Evolutionary conservation across 2,888 invertebrate genomes (phyloP).

Genomic region (Agonopterix heracliana): DNA sequence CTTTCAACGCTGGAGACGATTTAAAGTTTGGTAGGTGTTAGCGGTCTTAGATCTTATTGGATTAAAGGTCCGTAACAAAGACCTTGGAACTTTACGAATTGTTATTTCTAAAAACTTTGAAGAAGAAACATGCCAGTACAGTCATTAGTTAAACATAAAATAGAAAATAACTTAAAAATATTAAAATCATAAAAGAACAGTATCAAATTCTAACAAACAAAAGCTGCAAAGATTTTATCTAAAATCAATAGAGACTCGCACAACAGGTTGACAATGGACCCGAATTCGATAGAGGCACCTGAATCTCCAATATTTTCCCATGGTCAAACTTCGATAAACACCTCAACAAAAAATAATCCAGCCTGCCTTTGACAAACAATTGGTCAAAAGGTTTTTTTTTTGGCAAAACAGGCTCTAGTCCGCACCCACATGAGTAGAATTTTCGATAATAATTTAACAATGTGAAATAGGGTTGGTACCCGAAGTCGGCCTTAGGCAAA

Average conservation of each 20-base stretch:
- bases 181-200: neutral
- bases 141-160: neutral
- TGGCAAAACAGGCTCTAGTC: slow-evolving; percentile 55
- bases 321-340: slow-evolving; percentile 73
- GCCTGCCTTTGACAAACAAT: slow-evolving; percentile 68
- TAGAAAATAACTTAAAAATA: neutral
- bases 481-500: slow-evolving; percentile 50
- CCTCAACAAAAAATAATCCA: slow-evolving; percentile 62
- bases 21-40: slow-evolving; percentile 68
- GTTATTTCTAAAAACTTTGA: neutral
- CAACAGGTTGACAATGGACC: slow-evolving; percentile 62
- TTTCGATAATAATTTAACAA: slow-evolving; percentile 64
- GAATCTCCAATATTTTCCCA: slow-evolving; percentile 72
- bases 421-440: slow-evolving; percentile 60
- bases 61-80: slow-evolving; percentile 28
- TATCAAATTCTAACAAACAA: slow-evolving; percentile 28
- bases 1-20: slow-evolving; percentile 63
- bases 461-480: slow-evolving; percentile 53
- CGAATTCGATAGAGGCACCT: slow-evolving; percentile 63
- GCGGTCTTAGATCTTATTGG: slow-evolving; percentile 35
- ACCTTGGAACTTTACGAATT: neutral
- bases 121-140: neutral
- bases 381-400: slow-evolving; percentile 68
- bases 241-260: slow-evolving; percentile 30
- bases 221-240: slow-evolving; percentile 50